Evolutionary conservation across 2,797 vertebrate species (phyloP), one percentile per base, ranked within the genome.

Genomic region (Rhodeus uyekii): DNA sequence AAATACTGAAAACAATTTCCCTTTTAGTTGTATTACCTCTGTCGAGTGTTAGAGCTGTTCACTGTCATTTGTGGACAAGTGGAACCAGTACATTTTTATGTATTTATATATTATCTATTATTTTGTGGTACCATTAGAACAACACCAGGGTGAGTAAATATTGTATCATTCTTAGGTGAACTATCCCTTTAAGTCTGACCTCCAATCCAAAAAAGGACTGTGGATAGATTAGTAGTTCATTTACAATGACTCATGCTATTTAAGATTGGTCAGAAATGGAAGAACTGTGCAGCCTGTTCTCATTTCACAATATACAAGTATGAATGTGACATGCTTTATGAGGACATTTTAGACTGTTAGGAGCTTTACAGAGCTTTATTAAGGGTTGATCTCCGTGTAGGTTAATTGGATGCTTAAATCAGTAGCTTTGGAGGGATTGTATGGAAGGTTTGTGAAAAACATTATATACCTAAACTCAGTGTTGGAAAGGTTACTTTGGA

Each of bases 341-440:
- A 50, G 29, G 38, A 48, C 58, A 48, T 36, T 50, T 48, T 36
- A 38, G 58, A 50, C 8, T 5, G 29, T 65, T 65, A 50, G 22
- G 13, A 36, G 24, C 27, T 27, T 27, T 27, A 9, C 34, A 48
- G 2, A 27, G 76, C 19, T 22, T 65, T 34, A 65, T 38, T 46
- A n/a, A 63, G 14, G 34, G 61, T 46, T 67, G 61, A 38, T 78
- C 63, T 48, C 32, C 12, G 6, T 50, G n/a, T n/a, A 78, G 61
- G 44, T 65, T 46, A 50, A 67, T 24, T 78, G 34, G 10, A 67
- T 78, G n/a, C 42, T 68, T 68, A 38, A 38, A 78, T 55, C 76
- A 55, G 9, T 55, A 78, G 36, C 34, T 16, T 39, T 55, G 46
- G 48, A 44, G 48, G 29, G 63, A 78, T 24, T 27, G 4, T 13